Evolutionary conservation across 2,113 vertebrate genomes (phyloP).

Genomic region (Beaufortia kweichowensis): DNA sequence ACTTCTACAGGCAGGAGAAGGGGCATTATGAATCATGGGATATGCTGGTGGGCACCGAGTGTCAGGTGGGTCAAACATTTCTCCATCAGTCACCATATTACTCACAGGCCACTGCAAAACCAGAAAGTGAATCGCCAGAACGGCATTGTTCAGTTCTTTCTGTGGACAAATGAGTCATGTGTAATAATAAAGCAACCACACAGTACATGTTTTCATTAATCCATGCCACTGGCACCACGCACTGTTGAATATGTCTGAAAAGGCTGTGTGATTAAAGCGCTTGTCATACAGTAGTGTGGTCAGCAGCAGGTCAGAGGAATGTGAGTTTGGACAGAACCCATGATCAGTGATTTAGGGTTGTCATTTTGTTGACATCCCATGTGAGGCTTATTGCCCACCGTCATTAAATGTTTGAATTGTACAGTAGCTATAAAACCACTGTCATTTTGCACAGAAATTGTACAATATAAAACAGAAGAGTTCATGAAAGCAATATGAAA

Average conservation of each 20-base stretch:
- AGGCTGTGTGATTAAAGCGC: not conserved
- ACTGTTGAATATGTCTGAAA: too few relatives aligned
- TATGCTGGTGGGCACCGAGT: conserved; percentile 80
- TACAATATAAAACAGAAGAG: too few relatives aligned
- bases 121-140: not conserved
- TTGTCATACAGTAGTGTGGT: not conserved
- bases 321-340: not conserved
- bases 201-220: not conserved
- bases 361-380: not conserved
- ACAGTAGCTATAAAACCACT: not conserved
- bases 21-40: conserved; percentile 87
- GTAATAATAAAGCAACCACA: not conserved
- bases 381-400: not conserved
- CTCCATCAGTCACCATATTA: conserved; percentile 1
- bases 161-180: conserved; percentile 1
- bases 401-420: not conserved
- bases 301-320: not conserved
- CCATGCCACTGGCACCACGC: too few relatives aligned
- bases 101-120: not conserved
- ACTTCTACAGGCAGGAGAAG: conserved; percentile 86
- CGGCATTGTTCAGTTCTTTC: not conserved
- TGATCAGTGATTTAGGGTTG: not conserved
- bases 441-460: too few relatives aligned
- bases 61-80: conserved; percentile 73
- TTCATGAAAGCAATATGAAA: too few relatives aligned